Evolutionary conservation across 2,797 vertebrate genomes (phyloP), one percentile per base, ranked within the genome.

Genomic region (Selene dorsalis): DNA sequence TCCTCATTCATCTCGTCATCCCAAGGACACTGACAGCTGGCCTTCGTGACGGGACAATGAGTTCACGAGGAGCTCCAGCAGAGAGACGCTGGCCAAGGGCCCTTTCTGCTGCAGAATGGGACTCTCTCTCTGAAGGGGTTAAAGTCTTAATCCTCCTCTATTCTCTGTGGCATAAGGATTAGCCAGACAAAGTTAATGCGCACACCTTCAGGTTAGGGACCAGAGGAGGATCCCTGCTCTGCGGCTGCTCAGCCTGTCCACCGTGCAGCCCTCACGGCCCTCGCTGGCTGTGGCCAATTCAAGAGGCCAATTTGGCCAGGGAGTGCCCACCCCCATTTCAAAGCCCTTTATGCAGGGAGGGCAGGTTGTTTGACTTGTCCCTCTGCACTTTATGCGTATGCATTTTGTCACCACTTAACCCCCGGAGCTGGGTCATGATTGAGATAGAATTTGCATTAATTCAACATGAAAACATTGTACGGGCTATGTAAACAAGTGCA

Each of bases 71-170:
- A 90, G 76, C 80, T 87, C 89, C 89, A 89, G 83, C 91, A 89
- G 91, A 63, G 91, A 88, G 79, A 84, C 64, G 66, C 72, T 79
- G 87, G 88, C 84, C 87, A 62, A 81, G 62, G 78, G 69, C 85
- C 78, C 84, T 89, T 76, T 84, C 75, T 84, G 66, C 75, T 73
- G 32, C 78, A 72, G 80, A 72, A 70, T 67, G 76, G 86, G 73
- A 78, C 83, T 73, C 57, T 75, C 69, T 84, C 84, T 88, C 91
- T 72, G 26, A 87, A 89, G 82, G 87, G 90, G 91, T 93, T 92
- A 93, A 93, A 92, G 89, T 92, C 92, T 81, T 95, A 95, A 96
- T 96, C 94, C 82, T 61, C 76, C 38, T 75, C 80, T 89, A 93
- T 92, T 94, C 93, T 93, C 93, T 75, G 24, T 47, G 91, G 93